Evolutionary conservation across 2,113 vertebrate species (phyloP).

Genomic region (Sigmodon hispidus): DNA sequence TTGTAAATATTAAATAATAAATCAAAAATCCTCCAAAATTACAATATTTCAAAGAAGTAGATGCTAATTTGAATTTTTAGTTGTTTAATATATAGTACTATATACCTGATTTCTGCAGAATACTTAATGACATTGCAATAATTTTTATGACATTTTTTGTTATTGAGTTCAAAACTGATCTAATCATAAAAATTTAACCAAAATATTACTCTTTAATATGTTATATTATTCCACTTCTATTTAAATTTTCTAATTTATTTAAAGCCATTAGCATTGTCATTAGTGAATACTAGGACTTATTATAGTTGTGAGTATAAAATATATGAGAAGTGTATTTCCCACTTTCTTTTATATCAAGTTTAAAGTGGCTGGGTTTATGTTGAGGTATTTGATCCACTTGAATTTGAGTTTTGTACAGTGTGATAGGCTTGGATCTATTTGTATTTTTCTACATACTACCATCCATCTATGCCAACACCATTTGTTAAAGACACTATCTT

Average conservation of each 20-base stretch:
- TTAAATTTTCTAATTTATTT: neutral
- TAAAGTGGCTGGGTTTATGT: no score
- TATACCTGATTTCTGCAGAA: neutral
- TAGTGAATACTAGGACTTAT: no score
- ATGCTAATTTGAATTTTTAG: neutral
- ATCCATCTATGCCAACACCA: no score
- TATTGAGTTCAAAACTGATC: neutral
- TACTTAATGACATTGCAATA: neutral
- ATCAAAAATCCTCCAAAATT: slow-evolving; percentile 15
- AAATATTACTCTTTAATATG: neutral
- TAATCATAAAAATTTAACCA: neutral
- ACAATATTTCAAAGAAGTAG: neutral
- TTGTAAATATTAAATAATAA: neutral
- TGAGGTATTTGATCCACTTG: no score
- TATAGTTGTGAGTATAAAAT: neutral
- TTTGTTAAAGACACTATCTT: no score
- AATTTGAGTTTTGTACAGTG: no score
- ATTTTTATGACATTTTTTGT: neutral
- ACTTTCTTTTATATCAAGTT: no score
- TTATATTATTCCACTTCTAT: neutral
- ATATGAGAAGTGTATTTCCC: no score
- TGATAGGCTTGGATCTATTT: no score
- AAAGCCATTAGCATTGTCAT: neutral
- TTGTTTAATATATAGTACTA: neutral
- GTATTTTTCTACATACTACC: no score